Conservation (phyloP, 2,113 vertebrate species). For the Syngnathus scovelli region DNA sequence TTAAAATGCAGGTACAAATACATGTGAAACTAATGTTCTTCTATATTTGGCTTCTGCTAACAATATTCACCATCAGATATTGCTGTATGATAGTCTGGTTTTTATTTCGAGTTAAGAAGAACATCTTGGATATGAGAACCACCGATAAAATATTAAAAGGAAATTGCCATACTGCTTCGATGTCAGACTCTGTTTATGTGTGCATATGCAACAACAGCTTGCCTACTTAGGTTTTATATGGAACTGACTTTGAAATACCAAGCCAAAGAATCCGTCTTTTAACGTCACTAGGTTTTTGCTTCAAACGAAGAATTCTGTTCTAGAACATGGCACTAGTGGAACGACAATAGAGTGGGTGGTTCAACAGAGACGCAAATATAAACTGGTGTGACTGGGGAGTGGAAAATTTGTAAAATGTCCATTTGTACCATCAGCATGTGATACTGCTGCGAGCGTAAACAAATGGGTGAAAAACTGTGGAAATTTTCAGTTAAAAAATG, state of each 20-base stretch:
- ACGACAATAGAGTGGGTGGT: too few relatives aligned
- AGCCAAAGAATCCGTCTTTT: background rate
- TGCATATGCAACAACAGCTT: background rate
- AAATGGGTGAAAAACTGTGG: background rate
- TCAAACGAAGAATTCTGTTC: background rate
- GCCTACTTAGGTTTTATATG: background rate
- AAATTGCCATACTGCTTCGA: slow-evolving; percentile 15
- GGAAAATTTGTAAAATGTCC: background rate
- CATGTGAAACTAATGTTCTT: slow-evolving; percentile 13
- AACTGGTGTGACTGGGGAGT: background rate
- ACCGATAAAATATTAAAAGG: slow-evolving; percentile 13
- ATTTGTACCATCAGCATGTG: slow-evolving; percentile 1
- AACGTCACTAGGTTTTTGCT: background rate
- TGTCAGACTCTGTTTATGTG: background rate
- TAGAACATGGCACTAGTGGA: background rate
- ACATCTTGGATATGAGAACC: slow-evolving; percentile 13
- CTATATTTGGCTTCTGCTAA: slow-evolving; percentile 26
- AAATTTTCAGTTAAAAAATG: background rate
- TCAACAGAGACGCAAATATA: background rate
- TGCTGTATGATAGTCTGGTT: slow-evolving; percentile 39
- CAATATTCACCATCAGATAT: slow-evolving; percentile 21
- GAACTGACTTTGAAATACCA: background rate
- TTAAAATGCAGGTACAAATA: slow-evolving; percentile 33
- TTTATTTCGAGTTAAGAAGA: slow-evolving; percentile 38
- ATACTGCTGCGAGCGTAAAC: slow-evolving; percentile 1